phyloP scores from a whole-genome alignment of 2,888 invertebrate genomes.

The Vandiemenella viatica region DNA sequence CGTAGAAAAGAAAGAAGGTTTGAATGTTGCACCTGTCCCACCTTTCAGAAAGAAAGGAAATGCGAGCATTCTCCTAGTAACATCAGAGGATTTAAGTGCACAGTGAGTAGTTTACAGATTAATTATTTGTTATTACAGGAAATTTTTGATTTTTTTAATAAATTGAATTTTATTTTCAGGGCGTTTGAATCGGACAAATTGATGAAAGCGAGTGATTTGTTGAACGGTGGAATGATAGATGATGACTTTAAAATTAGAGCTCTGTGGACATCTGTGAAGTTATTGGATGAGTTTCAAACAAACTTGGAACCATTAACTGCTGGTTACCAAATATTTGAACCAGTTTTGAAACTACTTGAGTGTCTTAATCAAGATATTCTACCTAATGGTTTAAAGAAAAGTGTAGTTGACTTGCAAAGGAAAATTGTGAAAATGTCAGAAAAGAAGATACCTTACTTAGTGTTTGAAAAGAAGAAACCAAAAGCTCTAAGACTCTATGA shows the following conservation, averaged over 20 bases:
- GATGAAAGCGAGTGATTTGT: constrained; percentile 5
- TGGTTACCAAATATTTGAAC: constrained; percentile 32
- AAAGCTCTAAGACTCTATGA: constrained; percentile 72
- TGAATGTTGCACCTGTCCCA: neutral
- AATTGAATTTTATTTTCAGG: neutral
- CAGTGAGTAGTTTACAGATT: constrained; percentile 19
- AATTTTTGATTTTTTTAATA: neutral
- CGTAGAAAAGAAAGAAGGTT: neutral
- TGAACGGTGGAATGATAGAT: constrained; percentile 24
- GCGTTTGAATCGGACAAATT: too few species aligned
- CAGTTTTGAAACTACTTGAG: constrained; percentile 29
- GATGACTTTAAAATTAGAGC: constrained; percentile 49
- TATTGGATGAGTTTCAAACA: constrained; percentile 43
- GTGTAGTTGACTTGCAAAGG: constrained; percentile 22
- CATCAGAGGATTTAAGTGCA: neutral
- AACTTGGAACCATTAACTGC: constrained; percentile 30
- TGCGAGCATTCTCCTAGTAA: neutral
- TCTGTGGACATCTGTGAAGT: constrained; percentile 36
- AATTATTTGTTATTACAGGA: too few species aligned
- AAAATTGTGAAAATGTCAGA: constrained; percentile 28
- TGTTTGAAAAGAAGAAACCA: constrained; percentile 51
- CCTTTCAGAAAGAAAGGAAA: constrained; percentile 1
- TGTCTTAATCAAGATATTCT: constrained; percentile 43
- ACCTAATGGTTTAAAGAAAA: constrained; percentile 38
- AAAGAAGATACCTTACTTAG: constrained; percentile 40